phyloP scores from a whole-genome alignment of 2,888 invertebrate genomes.

The Apamea sordens region DNA sequence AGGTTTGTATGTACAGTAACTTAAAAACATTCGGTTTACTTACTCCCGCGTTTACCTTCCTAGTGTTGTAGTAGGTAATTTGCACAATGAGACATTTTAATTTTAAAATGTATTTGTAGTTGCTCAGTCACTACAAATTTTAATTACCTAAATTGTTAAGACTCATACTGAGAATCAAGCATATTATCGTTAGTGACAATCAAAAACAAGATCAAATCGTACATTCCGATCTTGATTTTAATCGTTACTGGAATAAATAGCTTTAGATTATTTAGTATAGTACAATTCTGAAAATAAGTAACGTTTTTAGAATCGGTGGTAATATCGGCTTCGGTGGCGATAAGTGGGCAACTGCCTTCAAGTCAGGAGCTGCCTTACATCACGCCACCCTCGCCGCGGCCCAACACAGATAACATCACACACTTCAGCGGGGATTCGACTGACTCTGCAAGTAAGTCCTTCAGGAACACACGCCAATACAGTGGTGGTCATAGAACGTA shows the following conservation, averaged over 20 bases:
- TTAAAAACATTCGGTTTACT: not conserved
- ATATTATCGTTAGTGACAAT: slow-evolving; percentile 26
- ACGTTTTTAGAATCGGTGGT: slow-evolving; percentile 86
- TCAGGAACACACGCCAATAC: not conserved
- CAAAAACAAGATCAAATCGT: slow-evolving; percentile 45
- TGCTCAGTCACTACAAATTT: not conserved
- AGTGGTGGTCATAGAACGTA: not conserved
- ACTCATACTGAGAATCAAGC: slow-evolving; percentile 24
- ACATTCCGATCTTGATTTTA: slow-evolving; percentile 37
- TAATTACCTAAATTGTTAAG: slow-evolving; percentile 1
- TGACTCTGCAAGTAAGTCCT: slow-evolving; percentile 94
- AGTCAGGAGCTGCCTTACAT: slow-evolving; percentile 97
- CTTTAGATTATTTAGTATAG: slow-evolving; percentile 7
- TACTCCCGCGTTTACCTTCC: not conserved
- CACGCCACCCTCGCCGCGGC: slow-evolving; percentile 93
- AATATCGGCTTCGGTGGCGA: slow-evolving; percentile 96
- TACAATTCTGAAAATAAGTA: slow-evolving; percentile 8
- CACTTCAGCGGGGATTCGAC: slow-evolving; percentile 98
- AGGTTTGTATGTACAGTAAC: slow-evolving; percentile 71
- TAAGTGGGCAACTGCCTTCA: slow-evolving; percentile 95
- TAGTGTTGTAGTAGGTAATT: not conserved
- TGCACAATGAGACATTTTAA: not conserved
- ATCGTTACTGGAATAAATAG: slow-evolving; percentile 44
- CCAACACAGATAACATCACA: slow-evolving; percentile 82
- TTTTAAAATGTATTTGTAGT: not conserved